A percentile compares a stretch with the other conserved stretches of the same genome.
These are phyloP conservation scores for Acrocyrtus sp. DNA, from an alignment of 2,888 invertebrate species.

Conservation along the genomic window DNA sequence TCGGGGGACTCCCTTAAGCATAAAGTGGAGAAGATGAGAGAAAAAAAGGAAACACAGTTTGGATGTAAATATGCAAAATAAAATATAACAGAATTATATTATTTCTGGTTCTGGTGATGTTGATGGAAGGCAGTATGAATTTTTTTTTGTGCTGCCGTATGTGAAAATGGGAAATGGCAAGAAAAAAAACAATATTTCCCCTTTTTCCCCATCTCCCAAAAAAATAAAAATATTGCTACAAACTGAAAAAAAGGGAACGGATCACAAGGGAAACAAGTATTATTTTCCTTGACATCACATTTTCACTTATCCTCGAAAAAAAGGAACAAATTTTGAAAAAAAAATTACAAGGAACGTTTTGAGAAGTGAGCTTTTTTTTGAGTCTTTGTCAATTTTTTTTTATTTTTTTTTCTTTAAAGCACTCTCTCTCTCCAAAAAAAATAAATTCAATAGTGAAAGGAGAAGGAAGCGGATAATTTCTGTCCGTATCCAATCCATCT, in stretches of 20 bases:
- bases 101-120: background rate
- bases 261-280: background rate
- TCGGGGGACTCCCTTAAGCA: background rate
- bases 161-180: background rate
- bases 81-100: background rate
- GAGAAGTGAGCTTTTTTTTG: too few relatives aligned
- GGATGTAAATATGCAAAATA: background rate
- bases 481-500: background rate
- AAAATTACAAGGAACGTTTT: background rate
- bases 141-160: background rate
- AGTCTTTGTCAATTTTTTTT: background rate
- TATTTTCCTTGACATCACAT: background rate
- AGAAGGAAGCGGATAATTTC: too few relatives aligned
- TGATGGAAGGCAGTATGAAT: too few relatives aligned
- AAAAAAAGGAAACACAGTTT: background rate
- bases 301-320: background rate
- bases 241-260: background rate
- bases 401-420: too few relatives aligned
- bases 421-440: too few relatives aligned
- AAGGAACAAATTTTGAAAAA: background rate
- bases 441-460: too few relatives aligned
- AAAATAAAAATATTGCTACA: background rate
- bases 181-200: background rate
- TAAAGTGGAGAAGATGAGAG: background rate
- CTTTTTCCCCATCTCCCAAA: background rate